Percentiles rank a stretch among this genome's conserved stretches.
Conservation (phyloP, 2,797 vertebrate genomes). For the Eupleurogrammus muticus region DNA sequence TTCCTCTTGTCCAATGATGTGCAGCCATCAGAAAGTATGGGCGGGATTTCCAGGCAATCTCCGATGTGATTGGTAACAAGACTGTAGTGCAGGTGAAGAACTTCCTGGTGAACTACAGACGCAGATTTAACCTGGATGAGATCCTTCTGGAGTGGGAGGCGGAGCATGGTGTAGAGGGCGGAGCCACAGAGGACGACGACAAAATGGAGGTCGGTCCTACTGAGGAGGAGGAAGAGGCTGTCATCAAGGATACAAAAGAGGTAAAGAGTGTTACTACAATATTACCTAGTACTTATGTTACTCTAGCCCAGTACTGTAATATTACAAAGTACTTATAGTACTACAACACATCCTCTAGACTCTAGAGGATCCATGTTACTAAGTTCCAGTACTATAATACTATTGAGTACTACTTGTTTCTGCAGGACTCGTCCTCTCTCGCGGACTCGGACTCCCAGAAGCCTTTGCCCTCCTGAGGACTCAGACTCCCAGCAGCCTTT, state of each 20-base stretch:
- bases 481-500: too few relatives aligned
- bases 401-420: not conserved
- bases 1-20: slow-evolving; percentile 33
- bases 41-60: slow-evolving; percentile 94
- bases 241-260: slow-evolving; percentile 89
- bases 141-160: slow-evolving; percentile 96
- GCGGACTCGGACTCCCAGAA: slow-evolving; percentile 71
- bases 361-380: too few relatives aligned
- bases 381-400: slow-evolving; percentile 18
- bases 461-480: slow-evolving; percentile 65
- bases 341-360: too few relatives aligned
- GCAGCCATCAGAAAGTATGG: slow-evolving; percentile 94
- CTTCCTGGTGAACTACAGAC: slow-evolving; percentile 95
- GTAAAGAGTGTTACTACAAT: slow-evolving; percentile 40
- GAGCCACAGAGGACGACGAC: slow-evolving; percentile 72
- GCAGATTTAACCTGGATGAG: slow-evolving; percentile 94
- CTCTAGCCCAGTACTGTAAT: slow-evolving; percentile 2
- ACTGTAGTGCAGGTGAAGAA: slow-evolving; percentile 95
- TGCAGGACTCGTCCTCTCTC: slow-evolving; percentile 66
- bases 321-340: not conserved
- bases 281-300: too few relatives aligned
- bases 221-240: slow-evolving; percentile 76
- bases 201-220: slow-evolving; percentile 85
- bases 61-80: slow-evolving; percentile 95
- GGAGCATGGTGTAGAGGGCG: slow-evolving; percentile 89